Evolutionary conservation across 2,113 vertebrate species (phyloP).

Genomic region (Agapornis roseicollis): DNA sequence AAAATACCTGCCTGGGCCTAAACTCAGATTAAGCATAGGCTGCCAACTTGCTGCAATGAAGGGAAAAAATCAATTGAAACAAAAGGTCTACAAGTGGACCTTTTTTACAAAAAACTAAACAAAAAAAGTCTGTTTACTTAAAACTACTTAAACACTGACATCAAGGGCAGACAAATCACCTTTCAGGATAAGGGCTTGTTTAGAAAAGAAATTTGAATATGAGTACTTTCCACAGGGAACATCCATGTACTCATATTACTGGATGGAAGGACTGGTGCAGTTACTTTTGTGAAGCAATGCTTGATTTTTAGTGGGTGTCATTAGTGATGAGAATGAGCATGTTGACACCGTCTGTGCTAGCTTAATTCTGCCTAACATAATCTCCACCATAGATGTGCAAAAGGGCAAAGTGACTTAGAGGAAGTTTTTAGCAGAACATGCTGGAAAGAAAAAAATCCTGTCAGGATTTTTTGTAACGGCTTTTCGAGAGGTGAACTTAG

Average conservation of each 20-base stretch:
- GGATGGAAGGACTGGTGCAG: neutral
- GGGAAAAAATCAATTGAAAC: no score
- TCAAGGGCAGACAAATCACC: neutral
- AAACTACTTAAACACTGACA: neutral
- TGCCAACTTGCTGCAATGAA: no score
- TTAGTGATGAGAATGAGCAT: neutral
- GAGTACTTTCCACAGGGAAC: accelerated
- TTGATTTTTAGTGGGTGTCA: neutral
- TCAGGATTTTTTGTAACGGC: neutral
- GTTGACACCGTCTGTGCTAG: neutral
- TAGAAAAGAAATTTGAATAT: neutral
- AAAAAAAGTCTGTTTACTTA: neutral
- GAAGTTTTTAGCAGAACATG: neutral
- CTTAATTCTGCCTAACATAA: neutral
- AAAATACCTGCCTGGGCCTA: no score
- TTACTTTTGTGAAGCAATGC: neutral
- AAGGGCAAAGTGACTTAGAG: neutral
- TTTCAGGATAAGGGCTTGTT: neutral
- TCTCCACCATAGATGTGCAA: neutral
- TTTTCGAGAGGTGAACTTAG: neutral
- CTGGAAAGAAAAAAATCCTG: neutral
- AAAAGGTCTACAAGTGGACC: no score
- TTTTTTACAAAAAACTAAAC: no score
- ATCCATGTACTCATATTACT: neutral
- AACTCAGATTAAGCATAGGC: no score